Evolutionary conservation across 2,113 vertebrate species (phyloP), one percentile per base, ranked within the genome.

Genomic region (Halichoerus grypus): DNA sequence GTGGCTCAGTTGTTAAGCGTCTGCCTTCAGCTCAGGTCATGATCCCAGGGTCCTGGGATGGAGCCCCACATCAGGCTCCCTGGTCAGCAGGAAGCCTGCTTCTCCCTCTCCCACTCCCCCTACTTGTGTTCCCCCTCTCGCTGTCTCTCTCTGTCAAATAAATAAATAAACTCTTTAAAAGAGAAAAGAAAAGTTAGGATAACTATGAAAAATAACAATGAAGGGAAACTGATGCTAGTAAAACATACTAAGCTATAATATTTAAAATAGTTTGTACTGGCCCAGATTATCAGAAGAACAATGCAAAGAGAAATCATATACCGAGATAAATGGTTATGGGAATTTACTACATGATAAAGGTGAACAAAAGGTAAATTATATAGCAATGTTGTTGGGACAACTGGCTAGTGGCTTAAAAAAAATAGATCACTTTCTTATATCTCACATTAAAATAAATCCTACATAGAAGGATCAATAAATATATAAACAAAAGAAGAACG

Each of bases 151-250:
- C 13, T 67, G 14, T 67, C 31, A 33, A 33, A 67, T 67, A 67
- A 31, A 28, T 33, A 33, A 67, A 67, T 67, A 67, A 33, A 67
- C 33, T 67, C 31, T 65, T 31, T 14, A 1, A 7, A 15, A 67
- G 33, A 67, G 15, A 16, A 65, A 65, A 33, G 31, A 33, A 88
- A 81, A 72, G 18, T 39, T 33, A 77, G 7, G 22, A 59, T 49
- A 86, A 72, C 31, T 88, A 69, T 59, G 1, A 84, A 93, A 96
- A 86, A 79, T 39, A 88, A 72, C 7, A 76, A 79, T 90, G n/a
- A 46, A 91, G 6, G 22, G 19, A 53, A 94, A 39, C 13, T 51
- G 28, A 8, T 14, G 90, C 3, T 81, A 61, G 3, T 71, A 71
- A 90, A 81, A 61, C 5, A 51, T 59, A 24, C 26, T 71, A 22